These are phyloP conservation scores for Aptenodytes patagonicus DNA, from an alignment of 2,113 vertebrate species.

Conservation along the genomic window DNA sequence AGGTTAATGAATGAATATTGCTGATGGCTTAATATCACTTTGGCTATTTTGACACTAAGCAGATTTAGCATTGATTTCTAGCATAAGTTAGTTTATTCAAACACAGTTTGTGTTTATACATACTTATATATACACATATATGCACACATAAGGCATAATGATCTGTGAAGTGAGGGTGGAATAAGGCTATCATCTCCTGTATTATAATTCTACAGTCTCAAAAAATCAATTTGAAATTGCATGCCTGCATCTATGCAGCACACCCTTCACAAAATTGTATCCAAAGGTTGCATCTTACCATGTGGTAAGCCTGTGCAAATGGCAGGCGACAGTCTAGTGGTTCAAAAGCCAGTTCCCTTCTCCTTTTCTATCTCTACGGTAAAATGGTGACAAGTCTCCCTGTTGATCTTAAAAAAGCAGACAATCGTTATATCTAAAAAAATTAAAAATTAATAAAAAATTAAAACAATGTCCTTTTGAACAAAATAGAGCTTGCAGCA, in stretches of 20 bases:
- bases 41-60: neutral
- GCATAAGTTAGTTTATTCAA: neutral
- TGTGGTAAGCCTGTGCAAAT: neutral
- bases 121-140: neutral
- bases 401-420: neutral
- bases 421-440: neutral
- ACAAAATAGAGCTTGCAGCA: neutral
- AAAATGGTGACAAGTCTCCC: neutral
- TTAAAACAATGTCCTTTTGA: neutral
- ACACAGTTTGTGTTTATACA: neutral
- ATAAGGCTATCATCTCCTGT: neutral
- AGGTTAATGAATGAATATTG: conserved; percentile 4
- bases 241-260: neutral
- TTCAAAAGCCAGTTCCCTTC: neutral
- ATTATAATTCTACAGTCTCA: neutral
- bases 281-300: neutral
- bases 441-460: neutral
- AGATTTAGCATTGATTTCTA: neutral
- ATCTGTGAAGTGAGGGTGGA: neutral
- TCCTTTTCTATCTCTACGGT: neutral
- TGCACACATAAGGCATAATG: neutral
- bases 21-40: neutral
- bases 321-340: neutral
- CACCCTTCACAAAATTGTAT: neutral
- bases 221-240: neutral